These are phyloP conservation scores for Notarius quadriscutis DNA, from an alignment of 2,113 vertebrate genomes.

Conservation along the genomic window DNA sequence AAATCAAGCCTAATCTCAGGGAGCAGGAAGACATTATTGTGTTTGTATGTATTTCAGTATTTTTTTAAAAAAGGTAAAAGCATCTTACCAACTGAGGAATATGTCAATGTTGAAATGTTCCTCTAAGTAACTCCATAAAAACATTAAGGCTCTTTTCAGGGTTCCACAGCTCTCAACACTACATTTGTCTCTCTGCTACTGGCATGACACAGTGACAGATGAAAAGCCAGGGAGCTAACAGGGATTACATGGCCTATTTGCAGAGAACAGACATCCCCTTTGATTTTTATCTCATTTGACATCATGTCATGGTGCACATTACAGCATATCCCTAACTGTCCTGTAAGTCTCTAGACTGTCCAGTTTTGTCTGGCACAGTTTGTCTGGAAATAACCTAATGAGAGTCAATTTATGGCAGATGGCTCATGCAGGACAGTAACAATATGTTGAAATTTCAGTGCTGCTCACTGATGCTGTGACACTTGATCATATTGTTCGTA, in stretches of 20 bases:
- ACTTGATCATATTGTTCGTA: conserved; percentile 4
- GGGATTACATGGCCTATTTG: conserved; percentile 33
- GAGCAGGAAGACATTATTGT: background rate
- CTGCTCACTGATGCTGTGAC: background rate
- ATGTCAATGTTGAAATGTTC: conserved; percentile 27
- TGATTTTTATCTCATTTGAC: conserved; percentile 25
- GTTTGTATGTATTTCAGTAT: background rate
- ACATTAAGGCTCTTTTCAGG: conserved; percentile 19
- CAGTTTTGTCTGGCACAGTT: background rate
- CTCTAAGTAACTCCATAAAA: conserved; percentile 19
- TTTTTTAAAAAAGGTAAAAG: conserved; percentile 11
- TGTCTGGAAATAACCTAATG: conserved; percentile 27
- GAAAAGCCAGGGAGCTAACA: conserved; percentile 30
- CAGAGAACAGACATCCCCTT: conserved; percentile 18
- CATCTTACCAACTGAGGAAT: background rate
- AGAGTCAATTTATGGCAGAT: conserved; percentile 15
- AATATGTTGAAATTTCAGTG: background rate
- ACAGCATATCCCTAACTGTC: conserved; percentile 6
- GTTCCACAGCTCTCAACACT: conserved; percentile 8
- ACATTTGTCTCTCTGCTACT: conserved; percentile 22
- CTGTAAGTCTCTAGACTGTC: background rate
- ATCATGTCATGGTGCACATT: conserved; percentile 21
- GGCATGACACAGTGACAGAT: conserved; percentile 15
- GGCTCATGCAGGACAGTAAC: background rate
- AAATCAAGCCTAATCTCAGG: background rate